phyloP scores from a whole-genome alignment of 2,113 vertebrate species.

The Craseonycteris thonglongyai region DNA sequence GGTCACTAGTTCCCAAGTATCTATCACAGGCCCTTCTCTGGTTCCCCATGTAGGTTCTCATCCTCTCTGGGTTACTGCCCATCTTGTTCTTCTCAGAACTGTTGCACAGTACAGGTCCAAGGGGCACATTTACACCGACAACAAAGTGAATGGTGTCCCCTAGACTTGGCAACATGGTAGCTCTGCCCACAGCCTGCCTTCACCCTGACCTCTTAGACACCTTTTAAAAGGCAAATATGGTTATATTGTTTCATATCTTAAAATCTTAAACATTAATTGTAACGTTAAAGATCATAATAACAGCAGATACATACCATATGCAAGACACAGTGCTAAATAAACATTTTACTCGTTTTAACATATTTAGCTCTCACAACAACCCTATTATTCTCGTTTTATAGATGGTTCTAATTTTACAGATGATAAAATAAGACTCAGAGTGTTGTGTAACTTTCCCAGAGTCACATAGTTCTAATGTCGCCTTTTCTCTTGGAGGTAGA shows the following conservation, averaged over 20 bases:
- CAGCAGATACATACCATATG: background rate
- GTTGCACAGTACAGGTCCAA: fast-evolving
- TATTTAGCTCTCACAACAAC: background rate
- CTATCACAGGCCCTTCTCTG: background rate
- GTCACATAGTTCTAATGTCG: background rate
- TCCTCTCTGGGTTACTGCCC: background rate
- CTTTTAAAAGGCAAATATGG: background rate
- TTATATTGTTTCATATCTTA: background rate
- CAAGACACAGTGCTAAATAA: background rate
- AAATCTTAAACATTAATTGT: background rate
- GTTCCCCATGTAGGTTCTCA: background rate
- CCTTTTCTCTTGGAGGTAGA: background rate
- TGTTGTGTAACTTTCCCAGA: background rate
- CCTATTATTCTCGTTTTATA: background rate
- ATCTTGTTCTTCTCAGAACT: background rate
- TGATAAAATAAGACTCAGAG: background rate
- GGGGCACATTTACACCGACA: background rate
- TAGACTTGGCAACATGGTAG: background rate
- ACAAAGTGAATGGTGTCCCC: background rate
- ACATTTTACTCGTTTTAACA: background rate
- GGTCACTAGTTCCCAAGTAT: background rate
- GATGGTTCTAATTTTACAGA: background rate
- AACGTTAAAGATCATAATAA: background rate
- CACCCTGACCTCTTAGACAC: background rate
- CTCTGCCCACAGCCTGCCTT: background rate